phyloP scores from a whole-genome alignment of 1,140 invertebrate species.

The Chymomyza costata region DNA sequence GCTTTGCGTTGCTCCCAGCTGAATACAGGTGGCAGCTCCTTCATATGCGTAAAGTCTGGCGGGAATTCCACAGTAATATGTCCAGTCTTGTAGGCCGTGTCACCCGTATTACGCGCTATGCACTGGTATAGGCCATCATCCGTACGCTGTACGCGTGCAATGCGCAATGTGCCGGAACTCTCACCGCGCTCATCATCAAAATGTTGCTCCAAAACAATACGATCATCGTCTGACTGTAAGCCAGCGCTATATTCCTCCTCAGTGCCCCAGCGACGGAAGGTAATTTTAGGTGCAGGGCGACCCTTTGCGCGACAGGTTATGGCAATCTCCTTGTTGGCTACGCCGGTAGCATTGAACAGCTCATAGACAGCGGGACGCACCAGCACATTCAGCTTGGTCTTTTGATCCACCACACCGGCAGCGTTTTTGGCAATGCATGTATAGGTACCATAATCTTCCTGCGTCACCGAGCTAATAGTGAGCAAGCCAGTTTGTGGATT shows the following conservation, averaged over 20 bases:
- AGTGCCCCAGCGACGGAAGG: constrained; percentile 79
- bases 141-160: constrained; percentile 79
- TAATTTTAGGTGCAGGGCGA: constrained; percentile 84
- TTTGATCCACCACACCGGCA: constrained; percentile 83
- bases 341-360: constrained; percentile 83
- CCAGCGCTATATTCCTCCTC: constrained; percentile 79
- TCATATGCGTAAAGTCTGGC: constrained; percentile 86
- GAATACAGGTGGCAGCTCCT: constrained; percentile 82
- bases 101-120: constrained; percentile 87
- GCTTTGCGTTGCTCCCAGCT: constrained; percentile 87
- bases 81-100: constrained; percentile 83
- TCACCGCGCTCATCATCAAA: constrained; percentile 79
- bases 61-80: constrained; percentile 90
- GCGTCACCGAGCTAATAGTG: constrained; percentile 84
- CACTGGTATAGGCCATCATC: constrained; percentile 95
- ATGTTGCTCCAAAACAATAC: constrained; percentile 79
- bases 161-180: constrained; percentile 80
- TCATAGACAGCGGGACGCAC: constrained; percentile 88
- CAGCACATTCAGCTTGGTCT: constrained; percentile 78
- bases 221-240: constrained; percentile 79
- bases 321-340: constrained; percentile 79
- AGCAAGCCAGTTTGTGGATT: constrained; percentile 82
- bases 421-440: constrained; percentile 88
- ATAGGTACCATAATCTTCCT: constrained; percentile 87
- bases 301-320: constrained; percentile 86